These are phyloP conservation scores for Kradibia gibbosae DNA, from an alignment of 1,140 invertebrate genomes.

Conservation along the genomic window DNA sequence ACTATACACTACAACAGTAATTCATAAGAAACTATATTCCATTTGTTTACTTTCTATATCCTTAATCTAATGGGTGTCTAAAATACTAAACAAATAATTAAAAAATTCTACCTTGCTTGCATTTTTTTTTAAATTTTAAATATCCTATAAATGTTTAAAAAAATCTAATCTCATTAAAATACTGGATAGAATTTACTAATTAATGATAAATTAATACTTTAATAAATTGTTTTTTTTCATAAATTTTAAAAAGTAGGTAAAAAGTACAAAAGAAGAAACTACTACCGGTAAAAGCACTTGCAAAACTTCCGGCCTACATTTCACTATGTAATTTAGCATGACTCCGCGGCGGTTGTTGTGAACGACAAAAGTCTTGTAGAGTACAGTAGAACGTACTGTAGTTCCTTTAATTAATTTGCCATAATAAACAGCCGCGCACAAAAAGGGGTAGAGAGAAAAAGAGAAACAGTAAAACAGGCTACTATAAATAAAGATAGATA, in stretches of 20 bases:
- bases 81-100: too few species aligned
- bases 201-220: too few species aligned
- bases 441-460: neutral
- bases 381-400: constrained; percentile 43
- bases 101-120: too few species aligned
- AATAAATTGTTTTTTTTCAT: too few species aligned
- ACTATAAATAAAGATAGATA: neutral
- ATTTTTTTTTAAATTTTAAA: too few species aligned
- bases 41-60: too few species aligned
- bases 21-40: too few species aligned
- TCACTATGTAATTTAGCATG: neutral
- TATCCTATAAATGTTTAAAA: too few species aligned
- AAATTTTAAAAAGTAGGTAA: neutral
- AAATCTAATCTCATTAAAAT: too few species aligned
- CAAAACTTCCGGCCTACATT: constrained; percentile 18
- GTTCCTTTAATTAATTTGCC: constrained; percentile 70
- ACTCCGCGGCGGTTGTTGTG: neutral
- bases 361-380: neutral
- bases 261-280: neutral
- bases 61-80: too few species aligned
- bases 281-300: neutral
- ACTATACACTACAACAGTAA: too few species aligned
- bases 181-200: too few species aligned
- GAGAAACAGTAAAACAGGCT: neutral
- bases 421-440: constrained; percentile 67